Conservation (phyloP, 2,888 invertebrate genomes). For the Ophion slaviceki region DNA sequence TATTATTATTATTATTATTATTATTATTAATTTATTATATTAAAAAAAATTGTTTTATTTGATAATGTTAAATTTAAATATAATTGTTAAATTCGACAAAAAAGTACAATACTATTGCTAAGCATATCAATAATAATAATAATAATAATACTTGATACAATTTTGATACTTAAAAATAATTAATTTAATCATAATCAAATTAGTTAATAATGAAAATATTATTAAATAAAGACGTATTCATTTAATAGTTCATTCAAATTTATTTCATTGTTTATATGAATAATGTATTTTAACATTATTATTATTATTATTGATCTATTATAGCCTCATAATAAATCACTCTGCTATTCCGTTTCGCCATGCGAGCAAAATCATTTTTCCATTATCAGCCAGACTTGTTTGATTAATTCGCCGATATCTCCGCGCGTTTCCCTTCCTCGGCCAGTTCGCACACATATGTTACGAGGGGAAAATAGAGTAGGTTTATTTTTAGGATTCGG, state of each 20-base stretch:
- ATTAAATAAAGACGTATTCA: no score
- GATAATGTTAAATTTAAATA: no score
- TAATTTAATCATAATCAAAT: background rate
- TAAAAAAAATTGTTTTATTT: no score
- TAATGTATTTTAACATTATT: background rate
- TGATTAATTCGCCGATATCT: slow-evolving; percentile 45
- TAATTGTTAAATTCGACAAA: no score
- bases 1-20: background rate
- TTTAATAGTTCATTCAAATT: no score
- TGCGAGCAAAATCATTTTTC: slow-evolving; percentile 31
- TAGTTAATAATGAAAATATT: no score
- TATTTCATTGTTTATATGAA: no score
- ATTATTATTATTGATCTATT: background rate
- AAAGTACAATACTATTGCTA: background rate
- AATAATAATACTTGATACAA: background rate
- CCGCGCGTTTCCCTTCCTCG: background rate
- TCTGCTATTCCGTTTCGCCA: slow-evolving; percentile 1
- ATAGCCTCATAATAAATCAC: background rate
- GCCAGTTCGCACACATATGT: slow-evolving; percentile 5
- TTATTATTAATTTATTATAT: background rate
- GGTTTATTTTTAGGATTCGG: slow-evolving; percentile 64
- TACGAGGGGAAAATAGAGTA: slow-evolving; percentile 54
- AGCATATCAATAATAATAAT: background rate
- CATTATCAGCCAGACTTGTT: slow-evolving; percentile 49
- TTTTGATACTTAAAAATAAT: background rate